Conservation (phyloP, 2,888 invertebrate genomes). For the Cybosia mesomella region DNA sequence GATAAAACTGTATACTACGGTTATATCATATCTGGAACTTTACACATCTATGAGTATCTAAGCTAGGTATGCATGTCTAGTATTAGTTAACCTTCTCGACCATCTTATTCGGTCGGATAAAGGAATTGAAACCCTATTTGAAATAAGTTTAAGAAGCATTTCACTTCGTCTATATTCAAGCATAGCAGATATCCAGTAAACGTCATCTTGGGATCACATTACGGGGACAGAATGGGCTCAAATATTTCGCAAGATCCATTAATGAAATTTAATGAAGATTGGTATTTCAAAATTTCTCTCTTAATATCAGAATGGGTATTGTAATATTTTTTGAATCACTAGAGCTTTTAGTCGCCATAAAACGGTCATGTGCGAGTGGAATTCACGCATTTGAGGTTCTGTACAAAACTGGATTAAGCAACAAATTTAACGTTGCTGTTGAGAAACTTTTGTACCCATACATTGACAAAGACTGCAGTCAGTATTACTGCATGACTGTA, state of each 20-base stretch:
- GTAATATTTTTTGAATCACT: conserved; percentile 1
- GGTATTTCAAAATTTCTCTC: conserved; percentile 15
- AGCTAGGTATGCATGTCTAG: background rate
- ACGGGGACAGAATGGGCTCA: conserved; percentile 42
- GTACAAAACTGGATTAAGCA: too few species aligned
- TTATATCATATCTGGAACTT: too few species aligned
- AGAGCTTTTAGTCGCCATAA: background rate
- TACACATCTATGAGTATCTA: too few species aligned
- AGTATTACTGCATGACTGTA: too few species aligned
- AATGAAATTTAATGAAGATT: conserved; percentile 45
- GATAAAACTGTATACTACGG: too few species aligned
- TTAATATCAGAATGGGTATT: conserved; percentile 1
- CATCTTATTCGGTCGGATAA: conserved; percentile 13
- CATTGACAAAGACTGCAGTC: too few species aligned
- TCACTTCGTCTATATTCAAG: conserved; percentile 22
- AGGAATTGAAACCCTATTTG: conserved; percentile 45
- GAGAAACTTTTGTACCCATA: too few species aligned
- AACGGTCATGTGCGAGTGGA: too few species aligned
- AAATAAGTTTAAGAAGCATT: conserved; percentile 32
- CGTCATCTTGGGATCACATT: conserved; percentile 52
- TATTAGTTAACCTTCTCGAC: background rate
- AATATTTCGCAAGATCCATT: conserved; percentile 38
- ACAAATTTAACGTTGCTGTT: too few species aligned
- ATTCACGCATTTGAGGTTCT: background rate
- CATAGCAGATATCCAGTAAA: conserved; percentile 38